Base-by-base conservation (phyloP, 2,113 vertebrate species). In the Toxotes jaculatrix region DNA sequence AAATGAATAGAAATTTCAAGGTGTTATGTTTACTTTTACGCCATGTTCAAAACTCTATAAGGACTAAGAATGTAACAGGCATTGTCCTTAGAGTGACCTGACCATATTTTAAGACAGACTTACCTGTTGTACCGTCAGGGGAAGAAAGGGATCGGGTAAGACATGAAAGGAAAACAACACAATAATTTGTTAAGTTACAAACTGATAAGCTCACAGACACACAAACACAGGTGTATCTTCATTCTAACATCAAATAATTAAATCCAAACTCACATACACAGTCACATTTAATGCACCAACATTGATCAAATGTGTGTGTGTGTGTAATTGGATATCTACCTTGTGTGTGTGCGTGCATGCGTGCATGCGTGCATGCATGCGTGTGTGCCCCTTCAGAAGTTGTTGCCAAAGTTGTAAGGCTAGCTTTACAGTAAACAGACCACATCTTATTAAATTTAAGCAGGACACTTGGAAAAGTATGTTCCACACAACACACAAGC, bases 141-240 rank as follows among this genome's bases (percentile, higher is more conserved):
- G 4, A 38, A 42, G 32, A 85, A 32, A 59, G 17, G 36, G n/a
- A 82, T 70, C n/a, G 31, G 47, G 42, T 27, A 53, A 56, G 68
- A 71, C 65, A 87, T 84, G 73, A 80, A 80, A 88, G 77, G 4
- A 77, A 70, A 82, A 53, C 19, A 75, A 7, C 9, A 76, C 49
- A 78, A 84, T 31, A 55, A 55, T n/a, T 42, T 34, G 21, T 72
- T 56, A 84, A 56, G 9, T 56, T 38, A 13, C 7, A 40, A 60
- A 62, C 3, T 16, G 14, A 51, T 11, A 38, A 27, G 27, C 27
- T 27, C 32, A 64, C 21, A 57, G n/a, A 55, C 34, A 62, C 16
- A 42, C 40, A 53, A 17, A 53, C 27, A 27, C 27, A 27, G 27
- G 27, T 27, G 27, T 4, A 74, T 68, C n/a, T 42, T 38, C 66